A percentile compares a stretch with the other conserved stretches of the same genome.
phyloP scores from a whole-genome alignment of 2,113 vertebrate species.

The Anolis carolinensis region DNA sequence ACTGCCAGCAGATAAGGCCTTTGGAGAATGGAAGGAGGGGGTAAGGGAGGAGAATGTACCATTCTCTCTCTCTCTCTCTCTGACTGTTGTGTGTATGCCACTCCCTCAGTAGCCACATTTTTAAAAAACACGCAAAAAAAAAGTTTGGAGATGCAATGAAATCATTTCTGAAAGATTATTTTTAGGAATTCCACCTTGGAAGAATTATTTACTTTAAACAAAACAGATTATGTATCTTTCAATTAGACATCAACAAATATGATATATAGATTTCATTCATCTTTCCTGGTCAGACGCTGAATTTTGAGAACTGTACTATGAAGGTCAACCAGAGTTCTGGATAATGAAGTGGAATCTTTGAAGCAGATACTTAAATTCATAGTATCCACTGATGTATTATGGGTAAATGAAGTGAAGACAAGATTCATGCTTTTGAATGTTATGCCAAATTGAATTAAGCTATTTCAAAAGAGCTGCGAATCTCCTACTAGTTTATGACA shows the following conservation, averaged over 20 bases:
- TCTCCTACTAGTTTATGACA: not conserved
- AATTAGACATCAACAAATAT: not conserved
- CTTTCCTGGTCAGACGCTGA: not conserved
- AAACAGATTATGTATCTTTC: too few relatives aligned
- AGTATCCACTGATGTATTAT: not conserved
- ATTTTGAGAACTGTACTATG: not conserved
- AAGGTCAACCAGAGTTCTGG: not conserved
- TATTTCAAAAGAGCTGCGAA: not conserved
- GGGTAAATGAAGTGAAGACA: not conserved
- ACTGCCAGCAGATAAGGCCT: too few relatives aligned
- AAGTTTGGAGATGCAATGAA: too few relatives aligned
- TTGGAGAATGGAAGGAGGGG: not conserved
- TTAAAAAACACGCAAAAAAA: too few relatives aligned
- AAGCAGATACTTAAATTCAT: not conserved
- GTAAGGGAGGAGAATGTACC: too few relatives aligned
- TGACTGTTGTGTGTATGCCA: too few relatives aligned
- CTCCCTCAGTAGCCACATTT: too few relatives aligned
- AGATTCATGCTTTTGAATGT: not conserved
- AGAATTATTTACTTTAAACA: too few relatives aligned
- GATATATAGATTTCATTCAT: not conserved
- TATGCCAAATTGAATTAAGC: slow-evolving; percentile 11
- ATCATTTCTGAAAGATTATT: too few relatives aligned
- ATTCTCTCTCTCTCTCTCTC: too few relatives aligned
- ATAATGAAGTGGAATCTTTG: not conserved
- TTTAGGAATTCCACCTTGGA: too few relatives aligned